phyloP scores from a whole-genome alignment of 2,113 vertebrate genomes.

The Menidia beryllina region DNA sequence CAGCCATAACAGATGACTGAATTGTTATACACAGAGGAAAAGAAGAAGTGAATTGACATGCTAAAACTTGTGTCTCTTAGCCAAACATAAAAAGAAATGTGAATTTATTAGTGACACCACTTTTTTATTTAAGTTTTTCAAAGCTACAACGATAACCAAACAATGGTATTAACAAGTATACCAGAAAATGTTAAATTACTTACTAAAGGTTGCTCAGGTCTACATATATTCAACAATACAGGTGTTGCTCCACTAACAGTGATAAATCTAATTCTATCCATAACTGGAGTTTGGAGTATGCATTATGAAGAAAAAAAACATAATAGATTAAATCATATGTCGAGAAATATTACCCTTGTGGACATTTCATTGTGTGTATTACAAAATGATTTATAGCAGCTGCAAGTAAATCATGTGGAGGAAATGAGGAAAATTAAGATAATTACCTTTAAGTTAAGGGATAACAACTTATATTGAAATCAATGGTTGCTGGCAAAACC shows the following conservation, averaged over 20 bases:
- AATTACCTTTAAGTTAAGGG: conserved; percentile 1
- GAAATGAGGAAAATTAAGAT: conserved; percentile 12
- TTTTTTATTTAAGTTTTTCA: conserved; percentile 31
- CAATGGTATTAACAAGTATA: conserved; percentile 12
- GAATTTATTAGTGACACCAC: conserved; percentile 19
- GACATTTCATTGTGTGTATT: conserved; percentile 14
- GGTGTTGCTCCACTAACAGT: conserved; percentile 14
- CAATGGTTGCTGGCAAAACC: conserved; percentile 1
- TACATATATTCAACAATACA: conserved; percentile 31
- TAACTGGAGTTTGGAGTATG: conserved; percentile 30
- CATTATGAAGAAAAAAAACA: conserved; percentile 10
- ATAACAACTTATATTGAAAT: not conserved
- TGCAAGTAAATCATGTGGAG: not conserved
- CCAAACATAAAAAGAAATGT: not conserved
- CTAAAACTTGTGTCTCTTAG: not conserved
- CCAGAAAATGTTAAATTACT: conserved; percentile 37
- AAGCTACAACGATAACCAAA: conserved; percentile 28
- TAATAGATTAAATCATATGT: not conserved
- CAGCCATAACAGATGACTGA: too few species aligned
- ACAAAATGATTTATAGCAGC: conserved; percentile 11
- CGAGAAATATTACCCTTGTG: conserved; percentile 1
- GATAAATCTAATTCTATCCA: conserved; percentile 38
- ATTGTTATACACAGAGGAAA: too few species aligned
- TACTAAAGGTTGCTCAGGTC: conserved; percentile 24
- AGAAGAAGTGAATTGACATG: too few species aligned